Percentiles rank a stretch among this genome's conserved stretches.
Evolutionary conservation across 2,888 invertebrate species (phyloP).

Genomic region (Xestobium rufovillosum): DNA sequence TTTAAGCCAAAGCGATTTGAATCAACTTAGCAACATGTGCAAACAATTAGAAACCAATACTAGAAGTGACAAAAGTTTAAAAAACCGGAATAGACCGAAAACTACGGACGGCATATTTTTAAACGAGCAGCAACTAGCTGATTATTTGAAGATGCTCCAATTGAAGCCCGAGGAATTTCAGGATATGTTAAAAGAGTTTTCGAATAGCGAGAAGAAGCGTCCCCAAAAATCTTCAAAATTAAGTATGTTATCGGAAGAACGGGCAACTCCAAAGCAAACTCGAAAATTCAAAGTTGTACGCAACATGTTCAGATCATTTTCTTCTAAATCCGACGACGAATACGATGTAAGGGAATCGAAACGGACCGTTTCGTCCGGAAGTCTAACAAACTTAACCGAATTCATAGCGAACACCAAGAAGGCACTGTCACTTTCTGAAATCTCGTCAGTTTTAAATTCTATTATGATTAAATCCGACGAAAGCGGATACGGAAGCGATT

Average conservation of each 20-base stretch:
- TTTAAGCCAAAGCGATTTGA: constrained; percentile 28
- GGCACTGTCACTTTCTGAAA: constrained; percentile 32
- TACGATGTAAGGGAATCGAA: constrained; percentile 31
- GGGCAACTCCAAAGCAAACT: constrained; percentile 26
- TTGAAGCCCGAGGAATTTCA: constrained; percentile 33
- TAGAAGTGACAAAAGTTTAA: constrained; percentile 20
- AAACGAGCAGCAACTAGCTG: constrained; percentile 37
- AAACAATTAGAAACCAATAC: constrained; percentile 25
- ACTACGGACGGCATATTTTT: constrained; percentile 34
- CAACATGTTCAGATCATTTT: constrained; percentile 29
- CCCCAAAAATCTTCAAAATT: constrained; percentile 22
- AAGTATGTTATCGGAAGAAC: constrained; percentile 30
- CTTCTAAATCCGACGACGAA: constrained; percentile 39
- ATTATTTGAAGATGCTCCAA: constrained; percentile 37
- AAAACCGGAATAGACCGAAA: constrained; percentile 27
- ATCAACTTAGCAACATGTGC: constrained; percentile 33
- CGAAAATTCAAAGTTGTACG: constrained; percentile 33
- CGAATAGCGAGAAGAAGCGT: constrained; percentile 21
- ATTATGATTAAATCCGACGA: constrained; percentile 43
- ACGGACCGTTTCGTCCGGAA: constrained; percentile 30
- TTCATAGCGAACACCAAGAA: constrained; percentile 32
- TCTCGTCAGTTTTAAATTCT: constrained; percentile 26
- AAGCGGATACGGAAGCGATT: constrained; percentile 55
- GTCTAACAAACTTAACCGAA: constrained; percentile 35
- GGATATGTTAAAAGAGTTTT: constrained; percentile 29